phyloP scores from a whole-genome alignment of 1,140 invertebrate genomes.

The Melipona quadrifasciata region DNA sequence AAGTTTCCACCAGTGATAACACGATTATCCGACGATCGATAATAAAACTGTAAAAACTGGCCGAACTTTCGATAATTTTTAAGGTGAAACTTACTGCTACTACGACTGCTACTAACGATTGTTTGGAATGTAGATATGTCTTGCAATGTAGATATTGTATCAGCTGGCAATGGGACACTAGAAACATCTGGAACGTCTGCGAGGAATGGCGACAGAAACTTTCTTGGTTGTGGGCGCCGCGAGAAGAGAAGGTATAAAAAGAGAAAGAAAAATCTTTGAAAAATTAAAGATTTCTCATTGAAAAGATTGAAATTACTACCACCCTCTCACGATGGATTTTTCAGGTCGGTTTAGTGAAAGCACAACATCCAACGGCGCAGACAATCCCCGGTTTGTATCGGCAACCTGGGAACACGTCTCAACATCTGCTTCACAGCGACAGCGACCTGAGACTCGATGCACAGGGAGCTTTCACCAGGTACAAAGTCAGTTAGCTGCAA shows the following conservation, averaged over 20 bases:
- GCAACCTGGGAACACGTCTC: conserved; percentile 73
- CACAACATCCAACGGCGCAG: conserved; percentile 79
- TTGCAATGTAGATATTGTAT: conserved; percentile 68
- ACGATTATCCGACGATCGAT: conserved; percentile 2
- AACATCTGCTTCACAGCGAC: conserved; percentile 78
- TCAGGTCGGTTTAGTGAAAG: conserved; percentile 80
- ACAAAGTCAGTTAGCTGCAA: background rate
- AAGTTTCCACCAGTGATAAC: conserved; percentile 4
- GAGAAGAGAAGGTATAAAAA: conserved; percentile 77
- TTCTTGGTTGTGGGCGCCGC: conserved; percentile 79
- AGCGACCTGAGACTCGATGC: conserved; percentile 78
- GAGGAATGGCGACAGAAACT: conserved; percentile 79
- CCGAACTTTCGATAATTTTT: background rate
- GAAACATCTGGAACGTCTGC: conserved; percentile 78
- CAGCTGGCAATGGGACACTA: conserved; percentile 74
- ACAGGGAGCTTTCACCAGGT: conserved; percentile 80
- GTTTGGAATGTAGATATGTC: background rate
- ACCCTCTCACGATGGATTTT: conserved; percentile 35
- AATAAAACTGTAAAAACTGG: background rate
- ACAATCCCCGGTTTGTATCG: conserved; percentile 76
- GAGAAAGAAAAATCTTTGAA: background rate
- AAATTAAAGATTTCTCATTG: background rate
- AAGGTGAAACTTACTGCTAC: background rate
- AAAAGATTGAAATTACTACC: background rate
- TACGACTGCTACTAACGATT: background rate